Conservation (phyloP, 1,140 invertebrate species). For the Carcinoscorpius rotundicauda region DNA sequence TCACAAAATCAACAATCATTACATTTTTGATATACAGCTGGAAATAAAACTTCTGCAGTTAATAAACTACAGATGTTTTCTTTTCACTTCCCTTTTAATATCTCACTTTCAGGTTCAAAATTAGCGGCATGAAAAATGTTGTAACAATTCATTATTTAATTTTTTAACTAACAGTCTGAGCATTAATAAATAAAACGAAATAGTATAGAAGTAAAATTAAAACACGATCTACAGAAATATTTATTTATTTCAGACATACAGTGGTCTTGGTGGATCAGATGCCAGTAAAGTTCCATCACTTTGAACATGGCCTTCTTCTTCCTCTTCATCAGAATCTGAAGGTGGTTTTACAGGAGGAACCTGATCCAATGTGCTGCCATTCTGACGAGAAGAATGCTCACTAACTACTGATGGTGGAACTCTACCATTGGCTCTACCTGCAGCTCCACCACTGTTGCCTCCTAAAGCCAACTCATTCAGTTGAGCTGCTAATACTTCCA, state of each 20-base stretch:
- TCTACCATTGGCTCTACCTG: slow-evolving; percentile 12
- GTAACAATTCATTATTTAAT: no score
- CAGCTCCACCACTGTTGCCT: slow-evolving; percentile 23
- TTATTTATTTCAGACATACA: slow-evolving; percentile 50
- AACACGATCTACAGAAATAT: no score
- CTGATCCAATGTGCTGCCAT: slow-evolving; percentile 18
- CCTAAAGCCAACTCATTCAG: slow-evolving; percentile 72
- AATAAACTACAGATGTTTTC: no score
- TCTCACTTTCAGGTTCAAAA: no score
- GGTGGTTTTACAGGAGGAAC: slow-evolving; percentile 24
- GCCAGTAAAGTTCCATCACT: slow-evolving; percentile 90
- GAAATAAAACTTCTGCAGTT: no score
- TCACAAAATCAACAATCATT: no score
- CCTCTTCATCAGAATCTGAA: slow-evolving; percentile 38
- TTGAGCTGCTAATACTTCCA: slow-evolving; percentile 84
- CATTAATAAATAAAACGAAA: no score
- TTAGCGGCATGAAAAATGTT: no score
- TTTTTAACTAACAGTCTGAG: no score
- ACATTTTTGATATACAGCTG: no score
- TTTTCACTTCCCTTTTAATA: no score
- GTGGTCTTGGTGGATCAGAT: slow-evolving; percentile 88
- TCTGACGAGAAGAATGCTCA: slow-evolving; percentile 14
- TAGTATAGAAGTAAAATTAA: no score
- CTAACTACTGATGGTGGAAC: slow-evolving; percentile 9
- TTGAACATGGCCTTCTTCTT: slow-evolving; percentile 38